Conservation (phyloP, 2,797 vertebrate species). For the Pangasius larnaudii region DNA sequence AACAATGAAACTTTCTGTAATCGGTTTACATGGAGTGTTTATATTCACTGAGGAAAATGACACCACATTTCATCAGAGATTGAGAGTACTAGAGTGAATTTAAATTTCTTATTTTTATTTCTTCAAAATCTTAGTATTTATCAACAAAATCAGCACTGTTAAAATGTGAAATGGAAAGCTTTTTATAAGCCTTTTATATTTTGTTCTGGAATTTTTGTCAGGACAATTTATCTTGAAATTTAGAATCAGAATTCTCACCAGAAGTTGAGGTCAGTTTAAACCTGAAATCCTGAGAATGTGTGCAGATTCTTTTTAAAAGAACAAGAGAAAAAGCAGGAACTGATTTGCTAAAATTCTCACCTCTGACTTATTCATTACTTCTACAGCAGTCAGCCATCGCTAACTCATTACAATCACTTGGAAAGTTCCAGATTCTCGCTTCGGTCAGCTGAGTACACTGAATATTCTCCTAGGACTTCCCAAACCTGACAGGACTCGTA, state of each 20-base stretch:
- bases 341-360: background rate
- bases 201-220: background rate
- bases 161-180: background rate
- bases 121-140: background rate
- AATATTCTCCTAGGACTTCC: slow-evolving; percentile 9
- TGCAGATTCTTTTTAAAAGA: background rate
- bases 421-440: background rate
- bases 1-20: too few relatives aligned
- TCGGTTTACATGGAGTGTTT: background rate
- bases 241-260: background rate
- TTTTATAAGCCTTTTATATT: background rate
- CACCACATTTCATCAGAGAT: background rate
- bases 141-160: background rate
- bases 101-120: background rate
- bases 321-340: background rate
- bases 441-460: background rate
- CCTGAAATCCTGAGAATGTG: too few relatives aligned
- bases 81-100: background rate
- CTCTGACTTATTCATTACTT: background rate
- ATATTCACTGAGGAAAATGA: background rate
- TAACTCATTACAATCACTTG: background rate
- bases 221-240: background rate
- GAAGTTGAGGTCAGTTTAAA: background rate
- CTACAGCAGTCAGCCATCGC: background rate
- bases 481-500: background rate